phyloP scores from a whole-genome alignment of 1,140 invertebrate genomes.

The Caerostris extrusa region DNA sequence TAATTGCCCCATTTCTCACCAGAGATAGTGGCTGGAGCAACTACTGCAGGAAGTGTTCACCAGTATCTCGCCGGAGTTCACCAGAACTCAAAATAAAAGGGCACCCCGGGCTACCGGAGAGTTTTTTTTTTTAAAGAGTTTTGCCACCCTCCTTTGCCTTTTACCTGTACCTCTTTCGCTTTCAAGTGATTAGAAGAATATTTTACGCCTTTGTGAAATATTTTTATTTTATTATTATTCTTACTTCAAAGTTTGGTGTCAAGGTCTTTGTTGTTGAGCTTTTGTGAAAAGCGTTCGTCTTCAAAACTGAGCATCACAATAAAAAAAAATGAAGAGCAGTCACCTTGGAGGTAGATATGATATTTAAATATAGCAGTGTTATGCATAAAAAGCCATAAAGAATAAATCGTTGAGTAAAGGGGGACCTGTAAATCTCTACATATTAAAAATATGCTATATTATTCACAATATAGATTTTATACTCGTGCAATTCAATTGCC shows the following conservation, averaged over 20 bases:
- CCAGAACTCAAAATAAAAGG: background rate
- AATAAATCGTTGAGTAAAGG: no score
- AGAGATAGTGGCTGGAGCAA: background rate
- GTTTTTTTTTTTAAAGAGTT: background rate
- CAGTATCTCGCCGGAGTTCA: conserved; percentile 6
- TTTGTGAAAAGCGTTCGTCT: no score
- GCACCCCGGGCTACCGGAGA: background rate
- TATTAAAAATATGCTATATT: no score
- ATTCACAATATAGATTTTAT: no score
- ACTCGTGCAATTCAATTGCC: no score
- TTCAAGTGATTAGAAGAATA: background rate
- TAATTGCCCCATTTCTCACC: conserved; percentile 62
- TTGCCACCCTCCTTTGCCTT: background rate
- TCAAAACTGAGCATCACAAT: no score
- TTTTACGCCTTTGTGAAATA: background rate
- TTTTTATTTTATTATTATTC: background rate
- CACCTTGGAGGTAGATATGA: no score
- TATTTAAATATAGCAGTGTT: no score
- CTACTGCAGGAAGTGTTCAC: background rate
- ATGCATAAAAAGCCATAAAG: no score
- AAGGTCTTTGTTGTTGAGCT: background rate
- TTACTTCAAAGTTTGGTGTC: background rate
- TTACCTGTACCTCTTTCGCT: background rate
- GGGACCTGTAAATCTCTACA: no score
- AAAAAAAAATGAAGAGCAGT: no score